Base-by-base conservation (phyloP, 2,797 vertebrate species). In the Scolopax rusticola region DNA sequence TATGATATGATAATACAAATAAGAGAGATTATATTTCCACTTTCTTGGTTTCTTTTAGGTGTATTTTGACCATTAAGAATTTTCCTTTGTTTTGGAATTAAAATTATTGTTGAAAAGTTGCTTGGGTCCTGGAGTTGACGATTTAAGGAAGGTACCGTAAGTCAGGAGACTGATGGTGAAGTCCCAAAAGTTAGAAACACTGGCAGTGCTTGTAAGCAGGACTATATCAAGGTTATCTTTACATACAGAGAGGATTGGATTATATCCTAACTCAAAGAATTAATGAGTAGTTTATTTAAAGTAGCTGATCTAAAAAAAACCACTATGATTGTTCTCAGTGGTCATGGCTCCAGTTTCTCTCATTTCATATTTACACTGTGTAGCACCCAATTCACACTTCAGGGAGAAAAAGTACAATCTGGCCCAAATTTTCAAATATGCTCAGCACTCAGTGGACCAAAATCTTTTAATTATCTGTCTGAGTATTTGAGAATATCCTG, bases 381-480 rank as follows among this genome's bases (percentile, higher is more conserved):
- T 36, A 87, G 30, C 41, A 77, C 73, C 71, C 70, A 91, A 84
- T 83, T 65, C 65, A 54, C 71, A 57, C 33, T 38, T 53, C 30
- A 40, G 57, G 65, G 43, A 93, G 12, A 77, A 18, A 71, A 91
- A 68, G n/a, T 74, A 69, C 30, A 84, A 30, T 89, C 65, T 84
- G 47, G 87, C 24, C 53, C 91, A 70, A 68, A 93, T 91, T 96
- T 94, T 92, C 69, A 92, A 81, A 92, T 71, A 86, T 3, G 8
- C 30, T 86, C 24, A 86, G 51, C 59, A 95, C 59, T 63, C 76
- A 73, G 40, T 81, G 80, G 85, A 93, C 73, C 30, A 86, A 92
- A 86, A 50, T 88, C 17, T 90, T 96, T 93, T 89, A 71, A 89
- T 94, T 91, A 88, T 95, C 65, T 93, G 25, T 53, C 91, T 84